phyloP scores from a whole-genome alignment of 1,140 invertebrate genomes.

The Lethrus apterus region DNA sequence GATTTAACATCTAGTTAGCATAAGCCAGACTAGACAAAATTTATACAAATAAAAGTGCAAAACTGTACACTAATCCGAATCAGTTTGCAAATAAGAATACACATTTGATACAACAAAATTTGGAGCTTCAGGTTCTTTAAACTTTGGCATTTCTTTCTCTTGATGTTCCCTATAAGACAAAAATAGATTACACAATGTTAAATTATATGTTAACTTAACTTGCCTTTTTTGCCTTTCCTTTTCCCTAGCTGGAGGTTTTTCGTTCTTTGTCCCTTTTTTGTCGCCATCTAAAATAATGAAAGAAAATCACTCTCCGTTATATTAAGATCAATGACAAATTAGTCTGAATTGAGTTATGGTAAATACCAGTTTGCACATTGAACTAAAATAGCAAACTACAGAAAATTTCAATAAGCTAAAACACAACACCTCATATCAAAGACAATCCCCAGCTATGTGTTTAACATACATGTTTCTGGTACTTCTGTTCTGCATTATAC shows the following conservation, averaged over 20 bases:
- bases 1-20: constrained; percentile 12
- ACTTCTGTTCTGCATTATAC: constrained; percentile 45
- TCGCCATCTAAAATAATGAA: constrained; percentile 9
- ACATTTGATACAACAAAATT: constrained; percentile 36
- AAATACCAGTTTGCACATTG: constrained; percentile 46
- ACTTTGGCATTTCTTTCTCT: constrained; percentile 37
- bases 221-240: constrained; percentile 15
- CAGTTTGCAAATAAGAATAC: constrained; percentile 40
- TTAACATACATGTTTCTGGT: constrained; percentile 45
- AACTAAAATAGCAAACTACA: constrained; percentile 49
- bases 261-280: constrained; percentile 6
- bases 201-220: constrained; percentile 2
- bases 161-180: constrained; percentile 27
- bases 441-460: constrained; percentile 30
- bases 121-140: constrained; percentile 34
- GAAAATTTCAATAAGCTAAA: constrained; percentile 46
- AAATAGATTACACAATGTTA: too few relatives aligned
- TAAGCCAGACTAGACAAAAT: constrained; percentile 13
- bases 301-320: constrained; percentile 6
- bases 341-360: constrained; percentile 55
- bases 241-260: constrained; percentile 9
- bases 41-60: constrained; percentile 4
- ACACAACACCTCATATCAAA: constrained; percentile 28
- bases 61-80: constrained; percentile 23
- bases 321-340: constrained; percentile 45